Evolutionary conservation across 2,113 vertebrate genomes (phyloP), one percentile per base, ranked within the genome.

Genomic region (Chiloscyllium plagiosum): DNA sequence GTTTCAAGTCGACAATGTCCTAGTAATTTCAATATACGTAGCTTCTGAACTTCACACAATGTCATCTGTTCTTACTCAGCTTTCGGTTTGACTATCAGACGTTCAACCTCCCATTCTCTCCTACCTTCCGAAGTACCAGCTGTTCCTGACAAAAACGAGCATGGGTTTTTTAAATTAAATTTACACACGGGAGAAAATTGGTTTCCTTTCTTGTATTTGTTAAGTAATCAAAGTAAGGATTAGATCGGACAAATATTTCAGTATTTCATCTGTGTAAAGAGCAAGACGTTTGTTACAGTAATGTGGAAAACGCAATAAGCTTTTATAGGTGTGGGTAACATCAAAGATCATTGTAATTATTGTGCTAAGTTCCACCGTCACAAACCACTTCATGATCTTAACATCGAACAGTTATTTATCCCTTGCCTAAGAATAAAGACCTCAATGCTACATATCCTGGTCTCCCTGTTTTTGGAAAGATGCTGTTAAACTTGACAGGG

Each of bases 241-340:
- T 13, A 72, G 66, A 94, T 66, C 8, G 37, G 94, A 47, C 26
- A 95, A 95, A 95, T 95, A 33, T 72, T 95, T 72, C 42, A 95
- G 13, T 6, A 76, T 95, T 95, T 69, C 56, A 47, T 13, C 52
- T 33, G 61, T 61, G 86, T 52, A 89, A 90, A 90, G 87, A 33
- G 33, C 24, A 89, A 89, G 86, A 89, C 24, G 56, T 47, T 13
- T 76, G 22, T 33, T 72, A 52, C 50, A 47, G 69, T 50, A 95
- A 95, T 95, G 0, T 72, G 69, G 68, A 95, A 95, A 95, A 52
- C 70, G 93, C 56, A 92, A 92, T 94, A 94, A 70, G 93, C 3
- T 42, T 94, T 69, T 94, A 29, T 72, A 52, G 42, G 3, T 47
- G 68, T 29, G 15, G 37, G 6, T 15, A 50, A 94, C 93, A 70